Conservation (phyloP, 2,797 vertebrate species). For the Falco biarmicus region DNA sequence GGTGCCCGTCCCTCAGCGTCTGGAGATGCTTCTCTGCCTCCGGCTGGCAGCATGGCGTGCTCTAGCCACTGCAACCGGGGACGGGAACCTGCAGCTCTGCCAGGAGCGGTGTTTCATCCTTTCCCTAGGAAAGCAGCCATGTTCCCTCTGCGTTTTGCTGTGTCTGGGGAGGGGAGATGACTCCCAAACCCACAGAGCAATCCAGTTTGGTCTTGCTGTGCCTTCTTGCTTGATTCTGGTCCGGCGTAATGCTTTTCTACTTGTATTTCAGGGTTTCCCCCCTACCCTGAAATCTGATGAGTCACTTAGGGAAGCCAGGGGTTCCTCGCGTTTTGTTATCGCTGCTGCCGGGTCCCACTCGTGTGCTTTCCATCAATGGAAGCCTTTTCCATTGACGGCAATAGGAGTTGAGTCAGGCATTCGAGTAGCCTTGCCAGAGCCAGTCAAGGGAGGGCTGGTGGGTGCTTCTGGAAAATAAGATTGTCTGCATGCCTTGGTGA, state of each 20-base stretch:
- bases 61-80: background rate
- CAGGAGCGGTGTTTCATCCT: background rate
- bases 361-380: background rate
- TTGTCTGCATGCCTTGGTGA: background rate
- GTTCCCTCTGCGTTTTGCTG: background rate
- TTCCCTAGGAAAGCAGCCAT: background rate
- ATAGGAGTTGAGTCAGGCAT: background rate
- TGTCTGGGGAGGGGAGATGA: background rate
- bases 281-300: background rate
- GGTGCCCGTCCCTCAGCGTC: background rate
- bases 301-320: background rate
- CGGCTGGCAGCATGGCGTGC: background rate
- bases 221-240: background rate
- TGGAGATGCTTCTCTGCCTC: background rate
- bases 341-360: background rate
- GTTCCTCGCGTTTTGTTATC: background rate
- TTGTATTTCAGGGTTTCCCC: background rate
- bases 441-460: background rate
- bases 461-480: slow-evolving; percentile 23
- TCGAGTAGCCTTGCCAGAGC: background rate
- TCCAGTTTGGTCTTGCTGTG: background rate
- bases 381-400: background rate
- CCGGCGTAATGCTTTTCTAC: background rate
- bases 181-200: background rate
- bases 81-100: background rate